Evolutionary conservation across 2,113 vertebrate genomes (phyloP).

Genomic region (Garra rufa): DNA sequence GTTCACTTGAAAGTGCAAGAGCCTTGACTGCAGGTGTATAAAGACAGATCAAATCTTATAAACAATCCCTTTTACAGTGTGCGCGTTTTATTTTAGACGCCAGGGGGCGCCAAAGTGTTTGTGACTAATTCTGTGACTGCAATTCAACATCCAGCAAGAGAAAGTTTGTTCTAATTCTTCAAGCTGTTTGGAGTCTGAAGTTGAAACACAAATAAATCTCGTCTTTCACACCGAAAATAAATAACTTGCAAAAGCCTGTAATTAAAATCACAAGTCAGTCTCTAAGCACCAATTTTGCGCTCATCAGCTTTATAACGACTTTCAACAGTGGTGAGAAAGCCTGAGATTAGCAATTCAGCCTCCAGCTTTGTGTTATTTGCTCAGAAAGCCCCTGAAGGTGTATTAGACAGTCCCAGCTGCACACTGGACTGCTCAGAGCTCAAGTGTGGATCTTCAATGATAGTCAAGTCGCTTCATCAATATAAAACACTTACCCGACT

Average conservation of each 20-base stretch:
- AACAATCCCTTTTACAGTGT: background rate
- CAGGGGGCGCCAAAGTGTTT: constrained; percentile 66
- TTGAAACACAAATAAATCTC: constrained; percentile 4
- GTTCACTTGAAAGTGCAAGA: background rate
- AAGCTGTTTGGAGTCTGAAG: background rate
- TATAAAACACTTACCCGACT: constrained; percentile 58
- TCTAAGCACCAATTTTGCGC: constrained; percentile 14
- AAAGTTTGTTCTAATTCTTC: constrained; percentile 1
- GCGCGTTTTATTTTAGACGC: background rate
- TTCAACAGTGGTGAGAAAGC: background rate
- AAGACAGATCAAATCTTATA: background rate
- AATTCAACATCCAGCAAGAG: background rate
- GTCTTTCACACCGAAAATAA: constrained; percentile 20
- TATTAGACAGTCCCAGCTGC: constrained; percentile 29
- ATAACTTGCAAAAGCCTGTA: constrained; percentile 21
- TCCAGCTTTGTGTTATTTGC: constrained; percentile 28
- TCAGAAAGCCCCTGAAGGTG: constrained; percentile 25
- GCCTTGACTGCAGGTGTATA: background rate
- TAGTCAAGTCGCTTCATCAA: constrained; percentile 57
- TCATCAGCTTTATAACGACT: constrained; percentile 10
- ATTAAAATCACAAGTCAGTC: background rate
- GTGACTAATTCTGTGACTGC: background rate
- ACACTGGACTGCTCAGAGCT: constrained; percentile 28
- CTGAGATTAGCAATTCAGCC: background rate
- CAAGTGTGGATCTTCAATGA: constrained; percentile 30